These are phyloP conservation scores for Epinotia bilunana DNA, from an alignment of 2,888 invertebrate genomes.

Conservation along the genomic window DNA sequence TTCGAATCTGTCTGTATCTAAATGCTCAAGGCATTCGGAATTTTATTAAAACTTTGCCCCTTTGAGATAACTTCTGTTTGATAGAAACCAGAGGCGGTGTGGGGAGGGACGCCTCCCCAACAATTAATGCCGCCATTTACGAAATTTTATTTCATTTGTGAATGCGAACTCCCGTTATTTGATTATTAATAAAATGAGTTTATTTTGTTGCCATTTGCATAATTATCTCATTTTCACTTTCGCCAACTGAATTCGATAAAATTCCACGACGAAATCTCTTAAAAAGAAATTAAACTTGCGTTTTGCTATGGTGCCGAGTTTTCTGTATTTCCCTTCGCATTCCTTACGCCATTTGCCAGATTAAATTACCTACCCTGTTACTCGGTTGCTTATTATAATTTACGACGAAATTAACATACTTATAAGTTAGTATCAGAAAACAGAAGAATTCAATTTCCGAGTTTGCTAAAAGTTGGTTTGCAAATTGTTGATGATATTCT, in stretches of 20 bases:
- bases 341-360: constrained; percentile 46
- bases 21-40: constrained; percentile 75
- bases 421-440: constrained; percentile 25
- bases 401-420: constrained; percentile 35
- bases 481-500: constrained; percentile 10
- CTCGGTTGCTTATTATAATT: constrained; percentile 41
- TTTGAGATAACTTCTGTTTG: constrained; percentile 81
- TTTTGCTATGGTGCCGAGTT: constrained; percentile 58
- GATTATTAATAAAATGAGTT: constrained; percentile 82
- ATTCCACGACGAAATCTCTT: constrained; percentile 67
- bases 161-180: constrained; percentile 79
- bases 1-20: constrained; percentile 70
- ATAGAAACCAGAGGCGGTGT: constrained; percentile 70
- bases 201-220: constrained; percentile 82
- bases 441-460: constrained; percentile 33
- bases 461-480: neutral
- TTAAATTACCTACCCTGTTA: constrained; percentile 40
- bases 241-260: constrained; percentile 69
- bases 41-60: constrained; percentile 83
- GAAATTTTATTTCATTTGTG: constrained; percentile 79
- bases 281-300: constrained; percentile 74
- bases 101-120: constrained; percentile 56
- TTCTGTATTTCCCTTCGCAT: constrained; percentile 59
- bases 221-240: constrained; percentile 81
- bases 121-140: constrained; percentile 81